Conservation (phyloP, 2,797 vertebrate genomes). For the Schizopygopsis pylzovi region DNA sequence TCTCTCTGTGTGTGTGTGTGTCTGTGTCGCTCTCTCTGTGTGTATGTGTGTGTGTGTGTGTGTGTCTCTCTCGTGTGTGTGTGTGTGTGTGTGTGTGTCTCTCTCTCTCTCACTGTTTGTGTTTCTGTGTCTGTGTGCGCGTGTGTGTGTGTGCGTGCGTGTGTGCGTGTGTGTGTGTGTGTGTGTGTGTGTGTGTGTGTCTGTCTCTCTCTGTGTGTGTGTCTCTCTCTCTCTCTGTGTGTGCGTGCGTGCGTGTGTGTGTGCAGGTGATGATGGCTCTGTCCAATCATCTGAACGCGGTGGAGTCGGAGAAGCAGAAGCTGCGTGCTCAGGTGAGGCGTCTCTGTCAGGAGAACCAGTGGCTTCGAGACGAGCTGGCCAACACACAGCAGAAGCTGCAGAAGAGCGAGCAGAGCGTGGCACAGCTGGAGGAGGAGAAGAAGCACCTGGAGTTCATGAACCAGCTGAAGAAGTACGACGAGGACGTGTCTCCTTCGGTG, state of each 20-base stretch:
- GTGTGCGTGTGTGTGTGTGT: background rate
- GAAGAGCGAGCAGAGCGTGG: slow-evolving; percentile 86
- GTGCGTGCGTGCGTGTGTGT: too few relatives aligned
- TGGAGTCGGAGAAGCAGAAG: slow-evolving; percentile 93
- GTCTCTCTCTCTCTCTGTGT: background rate
- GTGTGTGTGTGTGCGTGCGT: too few relatives aligned
- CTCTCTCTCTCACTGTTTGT: too few relatives aligned
- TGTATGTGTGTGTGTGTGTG: too few relatives aligned
- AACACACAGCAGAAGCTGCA: slow-evolving; percentile 90
- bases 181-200: too few relatives aligned
- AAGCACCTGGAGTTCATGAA: slow-evolving; percentile 91
- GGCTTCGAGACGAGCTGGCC: slow-evolving; percentile 88
- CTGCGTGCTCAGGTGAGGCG: slow-evolving; percentile 87
- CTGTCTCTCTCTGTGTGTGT: too few relatives aligned
- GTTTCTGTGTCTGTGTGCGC: background rate
- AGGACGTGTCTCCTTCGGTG: slow-evolving; percentile 90
- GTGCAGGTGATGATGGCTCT: slow-evolving; percentile 86
- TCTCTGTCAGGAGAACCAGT: slow-evolving; percentile 90
- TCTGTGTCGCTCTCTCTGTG: too few relatives aligned
- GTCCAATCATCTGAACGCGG: slow-evolving; percentile 85
- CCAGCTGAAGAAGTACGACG: slow-evolving; percentile 95
- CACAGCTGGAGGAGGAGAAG: slow-evolving; percentile 89
- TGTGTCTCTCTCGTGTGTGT: too few relatives aligned
- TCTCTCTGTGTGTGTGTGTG: background rate
- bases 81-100: too few relatives aligned